Conservation (phyloP, 2,113 vertebrate genomes). For the Gobius niger region DNA sequence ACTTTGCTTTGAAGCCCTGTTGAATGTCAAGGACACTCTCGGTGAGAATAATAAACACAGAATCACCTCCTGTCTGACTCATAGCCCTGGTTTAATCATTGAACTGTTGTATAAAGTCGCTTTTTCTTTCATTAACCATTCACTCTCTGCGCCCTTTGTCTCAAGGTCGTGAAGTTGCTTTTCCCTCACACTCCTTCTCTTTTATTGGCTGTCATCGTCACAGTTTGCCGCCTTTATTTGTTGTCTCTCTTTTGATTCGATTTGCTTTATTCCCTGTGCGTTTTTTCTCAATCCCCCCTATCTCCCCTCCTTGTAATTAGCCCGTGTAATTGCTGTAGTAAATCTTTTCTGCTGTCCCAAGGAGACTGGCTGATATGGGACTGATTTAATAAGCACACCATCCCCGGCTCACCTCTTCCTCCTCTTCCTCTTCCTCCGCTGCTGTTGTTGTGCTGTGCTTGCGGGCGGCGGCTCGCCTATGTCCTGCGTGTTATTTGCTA, state of each 20-base stretch:
- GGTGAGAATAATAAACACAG: conserved; percentile 67
- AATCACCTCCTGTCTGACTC: conserved; percentile 25
- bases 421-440: conserved; percentile 17
- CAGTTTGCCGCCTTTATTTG: conserved; percentile 59
- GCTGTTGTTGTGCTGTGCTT: conserved; percentile 25
- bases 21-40: conserved; percentile 67
- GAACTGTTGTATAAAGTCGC: conserved; percentile 21
- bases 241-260: conserved; percentile 59
- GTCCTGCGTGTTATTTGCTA: conserved; percentile 70
- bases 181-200: conserved; percentile 35
- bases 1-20: conserved; percentile 47
- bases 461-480: conserved; percentile 23
- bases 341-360: conserved; percentile 79
- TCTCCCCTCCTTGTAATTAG: conserved; percentile 76
- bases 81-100: conserved; percentile 30
- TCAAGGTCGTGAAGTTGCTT: conserved; percentile 62
- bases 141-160: neutral
- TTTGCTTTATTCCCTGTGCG: conserved; percentile 51
- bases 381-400: conserved; percentile 80
- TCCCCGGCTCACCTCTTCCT: conserved; percentile 57
- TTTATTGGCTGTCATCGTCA: conserved; percentile 48
- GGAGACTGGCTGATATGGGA: conserved; percentile 76
- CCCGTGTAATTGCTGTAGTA: conserved; percentile 80
- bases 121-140: conserved; percentile 37
- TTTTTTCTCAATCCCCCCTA: conserved; percentile 50